Evolutionary conservation across 2,113 vertebrate species (phyloP).

Genomic region (Centropus unirufus): DNA sequence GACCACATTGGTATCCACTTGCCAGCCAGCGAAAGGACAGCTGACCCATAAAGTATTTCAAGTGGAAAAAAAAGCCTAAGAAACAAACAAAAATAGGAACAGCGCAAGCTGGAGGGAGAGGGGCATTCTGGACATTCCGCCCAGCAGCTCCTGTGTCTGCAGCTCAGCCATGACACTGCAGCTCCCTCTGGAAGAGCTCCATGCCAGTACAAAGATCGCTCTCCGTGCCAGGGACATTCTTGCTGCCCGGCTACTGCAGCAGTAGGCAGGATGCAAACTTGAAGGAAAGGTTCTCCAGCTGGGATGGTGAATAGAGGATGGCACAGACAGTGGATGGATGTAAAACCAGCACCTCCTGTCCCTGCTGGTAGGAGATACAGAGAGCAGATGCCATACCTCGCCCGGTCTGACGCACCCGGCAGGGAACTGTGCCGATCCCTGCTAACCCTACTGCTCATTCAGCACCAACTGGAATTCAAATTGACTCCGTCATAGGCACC

Average conservation of each 20-base stretch:
- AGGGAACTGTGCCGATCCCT: background rate
- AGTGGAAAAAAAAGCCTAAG: background rate
- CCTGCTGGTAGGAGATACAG: background rate
- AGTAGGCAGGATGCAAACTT: background rate
- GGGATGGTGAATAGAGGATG: background rate
- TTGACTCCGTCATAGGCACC: background rate
- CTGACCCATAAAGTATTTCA: background rate
- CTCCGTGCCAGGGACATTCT: background rate
- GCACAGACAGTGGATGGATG: background rate
- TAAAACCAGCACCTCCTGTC: background rate
- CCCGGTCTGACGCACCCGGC: background rate
- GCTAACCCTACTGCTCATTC: background rate
- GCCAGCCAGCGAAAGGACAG: background rate
- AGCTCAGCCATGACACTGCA: background rate
- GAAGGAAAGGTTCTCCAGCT: background rate
- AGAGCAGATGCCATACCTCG: background rate
- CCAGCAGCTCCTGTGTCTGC: background rate
- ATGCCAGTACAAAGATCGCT: background rate
- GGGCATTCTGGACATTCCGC: background rate
- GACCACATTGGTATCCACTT: background rate
- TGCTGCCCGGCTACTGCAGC: background rate
- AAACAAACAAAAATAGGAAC: constrained; percentile 40
- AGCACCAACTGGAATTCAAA: background rate
- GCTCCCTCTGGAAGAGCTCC: background rate
- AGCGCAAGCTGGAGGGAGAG: background rate